These are phyloP conservation scores for Asteroscopus sphinx DNA, from an alignment of 2,888 invertebrate species.

Conservation along the genomic window DNA sequence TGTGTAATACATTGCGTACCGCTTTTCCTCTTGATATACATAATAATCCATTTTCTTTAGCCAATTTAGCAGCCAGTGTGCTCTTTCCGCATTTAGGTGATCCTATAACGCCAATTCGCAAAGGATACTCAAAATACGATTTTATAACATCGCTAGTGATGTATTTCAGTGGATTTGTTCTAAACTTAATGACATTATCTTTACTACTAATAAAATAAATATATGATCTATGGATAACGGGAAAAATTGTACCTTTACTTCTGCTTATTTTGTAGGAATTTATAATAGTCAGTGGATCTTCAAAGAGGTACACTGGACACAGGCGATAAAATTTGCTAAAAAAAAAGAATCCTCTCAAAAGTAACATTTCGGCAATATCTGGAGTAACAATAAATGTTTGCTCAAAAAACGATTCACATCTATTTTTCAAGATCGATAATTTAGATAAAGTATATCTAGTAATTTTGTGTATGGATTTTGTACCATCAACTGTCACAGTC, in stretches of 20 bases:
- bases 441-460: constrained; percentile 67
- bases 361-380: constrained; percentile 89
- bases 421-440: constrained; percentile 74
- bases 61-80: constrained; percentile 87
- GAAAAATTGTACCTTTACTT: constrained; percentile 80
- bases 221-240: constrained; percentile 89
- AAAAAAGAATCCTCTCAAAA: constrained; percentile 90
- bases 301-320: constrained; percentile 91
- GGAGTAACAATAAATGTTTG: constrained; percentile 86
- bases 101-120: constrained; percentile 90
- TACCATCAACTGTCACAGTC: constrained; percentile 78
- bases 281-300: constrained; percentile 81
- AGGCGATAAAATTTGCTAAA: constrained; percentile 91
- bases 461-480: constrained; percentile 73
- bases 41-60: constrained; percentile 86
- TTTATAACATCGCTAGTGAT: constrained; percentile 76
- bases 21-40: constrained; percentile 89
- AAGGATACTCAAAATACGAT: constrained; percentile 84
- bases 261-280: constrained; percentile 85
- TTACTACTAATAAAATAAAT: constrained; percentile 90
- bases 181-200: constrained; percentile 85
- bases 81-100: constrained; percentile 91
- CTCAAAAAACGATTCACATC: constrained; percentile 89
- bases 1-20: constrained; percentile 82
- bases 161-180: constrained; percentile 89